Conservation (phyloP, 2,888 invertebrate species). For the Xylocampa areola region DNA sequence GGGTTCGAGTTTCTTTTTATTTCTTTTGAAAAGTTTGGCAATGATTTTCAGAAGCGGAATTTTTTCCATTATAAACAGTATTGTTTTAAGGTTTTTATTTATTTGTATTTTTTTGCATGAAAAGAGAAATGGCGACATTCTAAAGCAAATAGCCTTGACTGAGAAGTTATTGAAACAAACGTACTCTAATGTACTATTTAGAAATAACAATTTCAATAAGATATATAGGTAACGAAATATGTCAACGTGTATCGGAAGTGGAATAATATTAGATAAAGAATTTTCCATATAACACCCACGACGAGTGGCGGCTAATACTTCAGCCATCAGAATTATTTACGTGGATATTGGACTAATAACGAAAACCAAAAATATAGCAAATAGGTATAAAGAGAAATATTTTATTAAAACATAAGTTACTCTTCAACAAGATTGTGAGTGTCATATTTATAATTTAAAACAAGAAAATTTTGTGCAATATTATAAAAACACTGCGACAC, state of each 20-base stretch:
- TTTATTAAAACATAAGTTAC: slow-evolving; percentile 21
- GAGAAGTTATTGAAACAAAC: slow-evolving; percentile 10
- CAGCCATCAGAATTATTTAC: not conserved
- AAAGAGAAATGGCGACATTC: slow-evolving; percentile 13
- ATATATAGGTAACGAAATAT: slow-evolving; percentile 1
- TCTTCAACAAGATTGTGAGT: slow-evolving; percentile 30
- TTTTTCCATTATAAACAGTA: too few species aligned
- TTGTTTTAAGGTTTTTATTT: too few species aligned
- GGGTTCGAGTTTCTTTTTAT: slow-evolving; percentile 29
- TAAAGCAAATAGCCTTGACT: slow-evolving; percentile 23
- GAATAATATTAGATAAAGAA: too few species aligned
- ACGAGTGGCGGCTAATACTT: not conserved
- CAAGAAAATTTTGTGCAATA: slow-evolving; percentile 28
- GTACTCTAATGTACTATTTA: not conserved
- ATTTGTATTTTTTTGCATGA: not conserved
- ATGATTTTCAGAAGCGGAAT: not conserved
- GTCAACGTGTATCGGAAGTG: slow-evolving; percentile 10
- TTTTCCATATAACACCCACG: too few species aligned
- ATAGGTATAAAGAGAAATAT: slow-evolving; percentile 10
- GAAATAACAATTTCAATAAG: slow-evolving; percentile 15
- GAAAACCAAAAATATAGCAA: slow-evolving; percentile 15
- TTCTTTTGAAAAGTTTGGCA: slow-evolving; percentile 22
- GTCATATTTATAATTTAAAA: slow-evolving; percentile 39
- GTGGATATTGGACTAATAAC: not conserved
- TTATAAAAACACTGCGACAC: slow-evolving; percentile 24